Evolutionary conservation across 1,140 invertebrate species (phyloP), one percentile per base, ranked within the genome.

Genomic region (Campoletis sonorensis): DNA sequence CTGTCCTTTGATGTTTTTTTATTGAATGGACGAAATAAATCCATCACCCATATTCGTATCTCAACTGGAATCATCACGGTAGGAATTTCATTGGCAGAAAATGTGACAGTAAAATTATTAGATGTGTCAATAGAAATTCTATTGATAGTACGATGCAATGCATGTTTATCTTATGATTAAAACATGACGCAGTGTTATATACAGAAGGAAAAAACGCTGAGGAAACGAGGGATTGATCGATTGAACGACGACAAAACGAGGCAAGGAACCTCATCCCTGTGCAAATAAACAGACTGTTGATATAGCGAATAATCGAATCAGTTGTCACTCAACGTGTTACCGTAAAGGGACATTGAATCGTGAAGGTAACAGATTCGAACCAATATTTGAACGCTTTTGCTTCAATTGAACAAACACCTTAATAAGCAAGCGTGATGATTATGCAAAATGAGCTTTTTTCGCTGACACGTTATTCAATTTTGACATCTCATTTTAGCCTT

Each of bases 161-260:
- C 30, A 76, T 68, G 68, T 49, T 79, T 68, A 37, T 49, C 64
- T 49, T 27, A 70, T 79, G 78, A 37, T 33, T 68, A 79, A 79
- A 68, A 79, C 64, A 70, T 70, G 64, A 26, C 64, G 13, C 40
- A 11, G 13, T 45, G 27, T 21, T 71, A 51, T 70, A 70, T 70
- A 45, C 49, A 70, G 64, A 79, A n/a, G 18, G 33, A 5, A 4
- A 18, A 30, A 18, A 40, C 68, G n/a, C n/a, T n/a, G 33, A 71
- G 27, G 21, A 70, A 79, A 45, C 21, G 33, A 40, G 45, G 33
- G 37, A n/a, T 15, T 58, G 78, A 79, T 79, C 78, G 78, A 79
- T 79, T n/a, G 33, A 71, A 37, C 68, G 33, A 37, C 68, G 33
- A 33, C 68, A 37, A 71, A 71, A 71, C 30, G 68, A 2, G 33